These are phyloP conservation scores for Torymus tubicola DNA, from an alignment of 2,888 invertebrate genomes.

Conservation along the genomic window DNA sequence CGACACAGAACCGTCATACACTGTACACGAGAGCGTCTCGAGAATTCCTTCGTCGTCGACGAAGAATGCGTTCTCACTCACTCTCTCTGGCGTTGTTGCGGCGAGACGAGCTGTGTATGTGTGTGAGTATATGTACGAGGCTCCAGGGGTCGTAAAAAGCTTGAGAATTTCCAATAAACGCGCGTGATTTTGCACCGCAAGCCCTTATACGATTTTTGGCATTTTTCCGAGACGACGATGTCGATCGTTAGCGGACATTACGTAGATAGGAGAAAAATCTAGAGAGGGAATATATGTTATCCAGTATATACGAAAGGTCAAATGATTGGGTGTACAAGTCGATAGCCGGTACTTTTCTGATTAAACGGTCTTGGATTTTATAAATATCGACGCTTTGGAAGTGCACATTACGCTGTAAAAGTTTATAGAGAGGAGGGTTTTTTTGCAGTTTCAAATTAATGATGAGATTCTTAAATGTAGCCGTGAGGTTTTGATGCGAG, in stretches of 20 bases:
- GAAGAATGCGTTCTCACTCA: neutral
- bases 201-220: neutral
- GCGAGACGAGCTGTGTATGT: no score
- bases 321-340: no score
- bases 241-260: no score
- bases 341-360: no score
- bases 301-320: no score
- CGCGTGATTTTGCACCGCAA: neutral
- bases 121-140: no score
- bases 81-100: no score
- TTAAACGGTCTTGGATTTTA: no score
- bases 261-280: no score
- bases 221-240: neutral
- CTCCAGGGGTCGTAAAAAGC: neutral
- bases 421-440: neutral
- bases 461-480: conserved; percentile 4
- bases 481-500: conserved; percentile 8
- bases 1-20: neutral
- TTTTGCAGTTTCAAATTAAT: conserved; percentile 16
- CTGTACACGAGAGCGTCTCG: neutral
- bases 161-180: neutral
- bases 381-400: no score
- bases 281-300: no score
- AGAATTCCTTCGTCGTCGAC: neutral
- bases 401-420: neutral